Base-by-base conservation (phyloP, 2,113 vertebrate species). In the Eidolon helvum region DNA sequence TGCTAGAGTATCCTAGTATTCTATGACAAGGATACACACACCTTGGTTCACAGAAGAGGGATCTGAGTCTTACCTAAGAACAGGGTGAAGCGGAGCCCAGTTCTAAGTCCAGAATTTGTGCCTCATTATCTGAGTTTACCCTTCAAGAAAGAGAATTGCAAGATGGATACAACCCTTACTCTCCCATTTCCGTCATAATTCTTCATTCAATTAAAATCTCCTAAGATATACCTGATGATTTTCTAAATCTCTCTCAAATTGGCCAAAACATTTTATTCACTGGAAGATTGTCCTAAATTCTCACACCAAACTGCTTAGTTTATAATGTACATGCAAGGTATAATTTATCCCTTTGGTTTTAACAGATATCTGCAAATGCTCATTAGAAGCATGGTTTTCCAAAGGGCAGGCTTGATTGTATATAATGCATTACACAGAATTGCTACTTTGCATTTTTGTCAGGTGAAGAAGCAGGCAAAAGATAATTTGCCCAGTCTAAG, bases 381-480 rank as follows among this genome's bases (percentile, higher is more conserved):
- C 66, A 43, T 50, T 71, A 71, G 35, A 77, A 80, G 33, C 10
- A 2, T 87, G 1, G 33, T 69, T 96, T 94, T 95, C 92, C 35
- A 87, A 95, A 90, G 16, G 35, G 55, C 28, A 77, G 3, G 10
- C 53, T 82, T 68, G 65, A 61, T 9, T 40, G 4, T 91, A 66
- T 72, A 82, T 22, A 66, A 53, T 59, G 43, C 55, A 40, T 95
- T 72, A 35, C 66, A 66, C 28, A 94, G 63, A 97, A 94, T 69
- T 92, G 57, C 43, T 87, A n/a, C 48, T 68, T 78, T 83, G 40
- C 53, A 74, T 45, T 90, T 93, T 92, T 95, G 15, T 33, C 1
- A 0, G 45, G 3, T 90, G 19, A 26, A 93, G 45, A 75, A 89
- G 77, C 2, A 88, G 72, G 50, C 8, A 74, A 66, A 74, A 95